Percentiles rank a stretch among this genome's conserved stretches.
Evolutionary conservation across 2,888 invertebrate genomes (phyloP).

Genomic region (Eupithecia inturbata): DNA sequence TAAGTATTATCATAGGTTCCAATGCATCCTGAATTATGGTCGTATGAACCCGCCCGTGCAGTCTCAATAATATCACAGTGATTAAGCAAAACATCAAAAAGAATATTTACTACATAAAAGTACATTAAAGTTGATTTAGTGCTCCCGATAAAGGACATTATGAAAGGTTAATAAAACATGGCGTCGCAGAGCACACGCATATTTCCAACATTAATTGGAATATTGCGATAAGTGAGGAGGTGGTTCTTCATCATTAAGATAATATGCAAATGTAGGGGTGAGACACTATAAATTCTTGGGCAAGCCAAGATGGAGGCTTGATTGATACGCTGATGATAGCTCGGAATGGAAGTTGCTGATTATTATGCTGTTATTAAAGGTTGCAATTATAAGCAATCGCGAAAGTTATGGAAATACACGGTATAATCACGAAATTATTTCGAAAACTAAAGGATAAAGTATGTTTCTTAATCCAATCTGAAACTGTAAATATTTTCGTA

Average conservation of each 20-base stretch:
- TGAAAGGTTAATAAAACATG: constrained; percentile 75
- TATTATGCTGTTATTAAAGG: constrained; percentile 45
- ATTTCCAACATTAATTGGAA: constrained; percentile 77
- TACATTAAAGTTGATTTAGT: constrained; percentile 69
- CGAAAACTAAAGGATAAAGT: not conserved
- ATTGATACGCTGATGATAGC: constrained; percentile 68
- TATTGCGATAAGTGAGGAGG: constrained; percentile 72
- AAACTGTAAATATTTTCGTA: not conserved
- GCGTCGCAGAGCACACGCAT: constrained; percentile 62
- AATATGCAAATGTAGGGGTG: constrained; percentile 71
- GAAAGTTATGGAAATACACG: constrained; percentile 17
- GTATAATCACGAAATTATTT: constrained; percentile 3
- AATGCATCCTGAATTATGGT: constrained; percentile 5
- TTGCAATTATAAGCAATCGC: constrained; percentile 42
- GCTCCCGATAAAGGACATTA: constrained; percentile 67
- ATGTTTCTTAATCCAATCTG: not conserved
- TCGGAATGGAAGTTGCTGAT: constrained; percentile 54
- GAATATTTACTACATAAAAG: constrained; percentile 56
- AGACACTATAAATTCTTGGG: constrained; percentile 63
- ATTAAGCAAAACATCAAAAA: constrained; percentile 54
- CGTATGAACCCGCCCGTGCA: not conserved
- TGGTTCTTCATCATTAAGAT: constrained; percentile 76
- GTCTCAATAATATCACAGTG: constrained; percentile 41
- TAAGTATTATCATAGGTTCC: too few species aligned
- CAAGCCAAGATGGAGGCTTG: constrained; percentile 60